These are phyloP conservation scores for Macaria notata DNA, from an alignment of 2,888 invertebrate species.

Conservation along the genomic window DNA sequence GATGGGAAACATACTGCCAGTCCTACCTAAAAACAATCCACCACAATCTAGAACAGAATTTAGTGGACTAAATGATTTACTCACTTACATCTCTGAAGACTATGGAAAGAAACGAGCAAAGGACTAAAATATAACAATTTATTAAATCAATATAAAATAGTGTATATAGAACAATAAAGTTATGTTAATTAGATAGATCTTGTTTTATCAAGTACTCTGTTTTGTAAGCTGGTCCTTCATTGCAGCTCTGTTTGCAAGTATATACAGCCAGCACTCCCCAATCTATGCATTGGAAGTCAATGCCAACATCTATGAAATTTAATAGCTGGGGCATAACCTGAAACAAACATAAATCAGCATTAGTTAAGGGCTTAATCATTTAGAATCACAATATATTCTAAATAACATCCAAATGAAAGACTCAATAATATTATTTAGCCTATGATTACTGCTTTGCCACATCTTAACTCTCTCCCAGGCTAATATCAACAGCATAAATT, in stretches of 20 bases:
- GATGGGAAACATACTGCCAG: constrained; percentile 89
- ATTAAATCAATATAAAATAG: not conserved
- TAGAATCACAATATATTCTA: too few relatives aligned
- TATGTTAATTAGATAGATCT: constrained; percentile 81
- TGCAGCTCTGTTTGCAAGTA: constrained; percentile 92
- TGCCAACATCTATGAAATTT: constrained; percentile 85
- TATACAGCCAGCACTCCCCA: constrained; percentile 95
- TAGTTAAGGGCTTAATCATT: too few relatives aligned
- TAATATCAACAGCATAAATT: too few relatives aligned
- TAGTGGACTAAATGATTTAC: constrained; percentile 90
- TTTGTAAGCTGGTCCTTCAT: constrained; percentile 84
- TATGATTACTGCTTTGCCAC: too few relatives aligned
- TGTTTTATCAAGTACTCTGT: constrained; percentile 93
- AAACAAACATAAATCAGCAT: constrained; percentile 32
- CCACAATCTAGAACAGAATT: constrained; percentile 94
- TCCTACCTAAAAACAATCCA: constrained; percentile 88
- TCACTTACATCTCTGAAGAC: constrained; percentile 88
- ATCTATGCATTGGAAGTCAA: constrained; percentile 86
- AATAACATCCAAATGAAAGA: too few relatives aligned
- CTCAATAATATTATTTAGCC: too few relatives aligned
- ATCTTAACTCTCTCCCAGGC: too few relatives aligned
- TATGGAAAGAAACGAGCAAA: constrained; percentile 64
- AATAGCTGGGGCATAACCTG: constrained; percentile 93
- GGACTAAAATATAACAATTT: constrained; percentile 35
- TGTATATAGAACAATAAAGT: constrained; percentile 15